Percentiles rank a stretch among this genome's conserved stretches.
Evolutionary conservation across 2,113 vertebrate species (phyloP).

Genomic region (Lophotis ruficrista): DNA sequence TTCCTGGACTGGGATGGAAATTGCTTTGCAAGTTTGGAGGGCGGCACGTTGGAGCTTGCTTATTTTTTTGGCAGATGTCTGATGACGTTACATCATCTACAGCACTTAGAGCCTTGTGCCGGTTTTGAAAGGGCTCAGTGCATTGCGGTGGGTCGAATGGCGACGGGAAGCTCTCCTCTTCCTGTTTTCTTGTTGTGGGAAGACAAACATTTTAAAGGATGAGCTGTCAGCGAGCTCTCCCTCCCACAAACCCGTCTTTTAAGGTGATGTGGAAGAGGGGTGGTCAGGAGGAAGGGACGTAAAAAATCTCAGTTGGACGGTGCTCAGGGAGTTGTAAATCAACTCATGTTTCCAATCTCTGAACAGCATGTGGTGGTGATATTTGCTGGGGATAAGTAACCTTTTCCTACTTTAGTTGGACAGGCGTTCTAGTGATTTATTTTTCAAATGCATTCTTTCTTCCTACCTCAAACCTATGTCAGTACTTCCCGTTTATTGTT

Average conservation of each 20-base stretch:
- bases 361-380: neutral
- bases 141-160: neutral
- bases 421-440: neutral
- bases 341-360: neutral
- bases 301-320: neutral
- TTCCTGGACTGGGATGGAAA: neutral
- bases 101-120: neutral
- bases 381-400: neutral
- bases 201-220: neutral
- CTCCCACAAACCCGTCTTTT: neutral
- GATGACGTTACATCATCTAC: neutral
- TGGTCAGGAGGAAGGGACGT: neutral
- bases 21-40: neutral
- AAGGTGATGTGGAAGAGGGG: neutral
- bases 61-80: conserved; percentile 35
- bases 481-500: neutral
- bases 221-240: neutral
- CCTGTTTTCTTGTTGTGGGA: neutral
- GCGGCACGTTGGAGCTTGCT: neutral
- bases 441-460: neutral
- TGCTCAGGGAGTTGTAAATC: neutral
- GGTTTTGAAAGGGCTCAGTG: neutral
- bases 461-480: neutral
- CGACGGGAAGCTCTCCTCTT: neutral
- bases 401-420: neutral